Conservation (phyloP, 2,888 invertebrate species). For the Euclidia mi region DNA sequence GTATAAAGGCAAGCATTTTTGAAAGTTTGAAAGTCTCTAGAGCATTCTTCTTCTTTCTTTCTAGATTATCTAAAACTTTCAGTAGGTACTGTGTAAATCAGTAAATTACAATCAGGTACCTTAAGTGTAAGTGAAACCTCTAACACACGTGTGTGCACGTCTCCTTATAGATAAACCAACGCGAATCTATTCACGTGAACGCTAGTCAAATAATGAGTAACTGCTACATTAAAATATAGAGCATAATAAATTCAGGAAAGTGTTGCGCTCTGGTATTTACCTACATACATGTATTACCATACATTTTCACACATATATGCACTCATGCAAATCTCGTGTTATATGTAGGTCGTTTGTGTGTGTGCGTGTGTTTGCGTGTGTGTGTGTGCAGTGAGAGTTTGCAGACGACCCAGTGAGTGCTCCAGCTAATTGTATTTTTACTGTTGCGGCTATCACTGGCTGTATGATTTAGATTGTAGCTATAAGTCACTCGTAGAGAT, state of each 20-base stretch:
- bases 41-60: too few species aligned
- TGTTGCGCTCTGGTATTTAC: conserved; percentile 57
- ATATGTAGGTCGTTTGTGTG: conserved; percentile 40
- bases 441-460: too few species aligned
- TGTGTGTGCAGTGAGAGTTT: conserved; percentile 85
- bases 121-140: too few species aligned
- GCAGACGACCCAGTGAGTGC: conserved; percentile 71
- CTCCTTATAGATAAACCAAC: not conserved
- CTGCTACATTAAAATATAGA: conserved; percentile 10
- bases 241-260: conserved; percentile 38
- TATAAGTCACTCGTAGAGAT: too few species aligned
- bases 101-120: too few species aligned
- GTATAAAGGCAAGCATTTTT: too few species aligned
- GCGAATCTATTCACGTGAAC: too few species aligned
- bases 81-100: too few species aligned
- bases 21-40: too few species aligned
- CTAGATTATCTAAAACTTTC: too few species aligned
- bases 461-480: too few species aligned
- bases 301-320: conserved; percentile 55
- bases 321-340: conserved; percentile 52
- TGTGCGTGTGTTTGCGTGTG: conserved; percentile 26
- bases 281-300: conserved; percentile 58
- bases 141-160: too few species aligned
- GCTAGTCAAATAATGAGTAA: not conserved
- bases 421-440: conserved; percentile 23